Evolutionary conservation across 2,888 invertebrate genomes (phyloP).

Genomic region (Junonia oenone): DNA sequence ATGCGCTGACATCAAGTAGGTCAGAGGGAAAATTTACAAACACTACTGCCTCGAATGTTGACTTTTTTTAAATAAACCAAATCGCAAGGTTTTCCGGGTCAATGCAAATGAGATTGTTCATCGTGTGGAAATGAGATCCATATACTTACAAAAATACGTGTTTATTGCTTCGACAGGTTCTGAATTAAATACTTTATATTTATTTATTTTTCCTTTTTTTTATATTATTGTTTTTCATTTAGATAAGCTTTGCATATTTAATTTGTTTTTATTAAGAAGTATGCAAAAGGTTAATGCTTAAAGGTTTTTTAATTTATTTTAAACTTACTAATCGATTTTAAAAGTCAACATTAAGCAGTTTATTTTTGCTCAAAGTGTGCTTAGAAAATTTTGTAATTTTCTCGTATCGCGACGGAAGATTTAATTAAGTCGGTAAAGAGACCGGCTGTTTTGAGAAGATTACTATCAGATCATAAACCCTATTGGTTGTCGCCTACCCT

Average conservation of each 20-base stretch:
- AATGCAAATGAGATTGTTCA: slow-evolving; percentile 66
- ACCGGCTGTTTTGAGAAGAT: slow-evolving; percentile 16
- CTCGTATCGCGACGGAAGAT: slow-evolving; percentile 26
- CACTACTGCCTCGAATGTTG: slow-evolving; percentile 62
- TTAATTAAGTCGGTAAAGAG: slow-evolving; percentile 25
- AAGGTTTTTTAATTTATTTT: background rate
- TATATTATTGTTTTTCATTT: too few species aligned
- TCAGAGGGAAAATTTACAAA: slow-evolving; percentile 78
- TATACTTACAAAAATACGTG: slow-evolving; percentile 25
- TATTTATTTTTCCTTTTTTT: background rate
- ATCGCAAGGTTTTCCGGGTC: slow-evolving; percentile 57
- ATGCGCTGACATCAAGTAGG: slow-evolving; percentile 69
- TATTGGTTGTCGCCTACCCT: slow-evolving; percentile 12
- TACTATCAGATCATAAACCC: slow-evolving; percentile 10
- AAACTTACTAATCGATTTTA: too few species aligned
- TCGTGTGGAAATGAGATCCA: slow-evolving; percentile 43
- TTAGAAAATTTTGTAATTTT: background rate
- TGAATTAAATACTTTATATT: background rate
- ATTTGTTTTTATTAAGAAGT: too few species aligned
- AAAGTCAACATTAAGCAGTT: too few species aligned
- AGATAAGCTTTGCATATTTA: too few species aligned
- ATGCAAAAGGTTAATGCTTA: background rate
- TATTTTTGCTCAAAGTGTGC: background rate
- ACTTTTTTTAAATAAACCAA: slow-evolving; percentile 65
- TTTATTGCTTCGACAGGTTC: background rate